phyloP scores from a whole-genome alignment of 2,113 vertebrate species.

The Clarias macrocephalus region DNA sequence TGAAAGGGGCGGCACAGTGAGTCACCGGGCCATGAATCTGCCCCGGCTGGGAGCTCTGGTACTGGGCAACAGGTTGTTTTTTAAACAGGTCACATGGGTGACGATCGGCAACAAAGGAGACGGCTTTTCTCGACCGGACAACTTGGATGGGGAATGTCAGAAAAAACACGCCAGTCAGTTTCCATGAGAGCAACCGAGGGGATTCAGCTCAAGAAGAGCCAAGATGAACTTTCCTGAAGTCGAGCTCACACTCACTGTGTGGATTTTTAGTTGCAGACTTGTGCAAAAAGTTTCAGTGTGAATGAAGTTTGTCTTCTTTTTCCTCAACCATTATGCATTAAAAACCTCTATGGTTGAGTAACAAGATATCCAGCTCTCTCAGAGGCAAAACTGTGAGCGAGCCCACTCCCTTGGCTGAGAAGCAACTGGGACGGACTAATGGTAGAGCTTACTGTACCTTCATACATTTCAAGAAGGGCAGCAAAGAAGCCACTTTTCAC shows the following conservation, averaged over 20 bases:
- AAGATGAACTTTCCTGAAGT: neutral
- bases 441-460: too few species aligned
- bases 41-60: neutral
- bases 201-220: neutral
- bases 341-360: too few species aligned
- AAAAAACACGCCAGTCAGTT: neutral
- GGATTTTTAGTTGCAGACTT: too few species aligned
- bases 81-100: slow-evolving; percentile 21
- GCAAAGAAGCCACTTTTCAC: too few species aligned
- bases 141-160: neutral
- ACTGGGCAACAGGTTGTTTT: slow-evolving; percentile 15
- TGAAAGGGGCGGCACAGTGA: neutral
- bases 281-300: too few species aligned
- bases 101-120: neutral
- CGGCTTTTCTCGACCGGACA: slow-evolving; percentile 1
- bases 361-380: too few species aligned
- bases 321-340: neutral
- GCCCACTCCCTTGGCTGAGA: too few species aligned
- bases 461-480: too few species aligned
- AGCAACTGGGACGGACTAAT: too few species aligned
- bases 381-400: too few species aligned
- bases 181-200: neutral
- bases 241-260: neutral
- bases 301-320: neutral
- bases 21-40: neutral